Evolutionary conservation across 1,140 invertebrate species (phyloP).

Genomic region (Drosophila hydei): DNA sequence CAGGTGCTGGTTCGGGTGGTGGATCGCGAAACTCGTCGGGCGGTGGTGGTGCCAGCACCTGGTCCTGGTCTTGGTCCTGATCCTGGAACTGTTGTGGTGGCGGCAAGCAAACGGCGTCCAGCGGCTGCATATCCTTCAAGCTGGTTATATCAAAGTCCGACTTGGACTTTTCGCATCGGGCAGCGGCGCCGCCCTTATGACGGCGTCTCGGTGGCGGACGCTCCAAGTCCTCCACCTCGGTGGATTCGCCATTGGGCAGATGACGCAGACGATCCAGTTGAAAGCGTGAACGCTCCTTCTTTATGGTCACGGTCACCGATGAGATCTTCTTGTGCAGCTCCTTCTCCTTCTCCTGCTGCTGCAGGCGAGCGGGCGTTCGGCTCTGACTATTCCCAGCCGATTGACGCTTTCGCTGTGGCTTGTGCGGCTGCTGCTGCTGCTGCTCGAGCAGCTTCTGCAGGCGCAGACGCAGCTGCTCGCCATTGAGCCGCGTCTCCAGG

Average conservation of each 20-base stretch:
- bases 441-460: conserved; percentile 85
- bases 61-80: conserved; percentile 83
- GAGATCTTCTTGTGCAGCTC: conserved; percentile 75
- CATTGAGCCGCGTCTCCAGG: conserved; percentile 85
- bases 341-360: conserved; percentile 20
- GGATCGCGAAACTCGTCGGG: conserved; percentile 89
- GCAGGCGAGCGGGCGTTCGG: conserved; percentile 55
- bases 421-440: conserved; percentile 55
- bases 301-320: conserved; percentile 71
- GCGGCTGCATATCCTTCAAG: conserved; percentile 86
- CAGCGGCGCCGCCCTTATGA: conserved; percentile 27
- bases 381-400: conserved; percentile 56
- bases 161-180: conserved; percentile 85
- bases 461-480: conserved; percentile 86
- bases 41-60: conserved; percentile 85
- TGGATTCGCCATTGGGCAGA: conserved; percentile 74
- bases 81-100: conserved; percentile 94
- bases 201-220: conserved; percentile 64
- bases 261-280: conserved; percentile 69
- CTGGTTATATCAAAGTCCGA: conserved; percentile 85
- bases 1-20: conserved; percentile 51
- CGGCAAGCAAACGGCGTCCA: conserved; percentile 90
- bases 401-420: conserved; percentile 52
- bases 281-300: conserved; percentile 69
- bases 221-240: conserved; percentile 77